Base-by-base conservation (phyloP, 1,140 invertebrate genomes). In the Druon quercuslanigerum region DNA sequence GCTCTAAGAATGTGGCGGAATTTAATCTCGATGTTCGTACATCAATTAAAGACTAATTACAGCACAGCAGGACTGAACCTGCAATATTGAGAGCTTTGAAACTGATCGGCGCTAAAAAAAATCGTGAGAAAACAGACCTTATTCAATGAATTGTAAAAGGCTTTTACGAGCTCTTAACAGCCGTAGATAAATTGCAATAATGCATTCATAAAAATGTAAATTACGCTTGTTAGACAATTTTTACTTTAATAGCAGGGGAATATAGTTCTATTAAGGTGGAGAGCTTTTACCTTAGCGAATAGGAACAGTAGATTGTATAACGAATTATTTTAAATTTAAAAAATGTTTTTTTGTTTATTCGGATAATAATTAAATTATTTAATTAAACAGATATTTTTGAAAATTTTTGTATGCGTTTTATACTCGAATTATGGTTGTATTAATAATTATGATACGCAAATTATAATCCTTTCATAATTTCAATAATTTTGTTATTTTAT, bases 1-100 rank as follows among this genome's bases (percentile, higher is more conserved):
- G 57, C 5, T 60, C 20, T 25, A 9, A 66, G n/a, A 1, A 40
- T 40, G 14, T 60, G 17, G n/a, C n/a, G 0, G 57, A 16, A 66
- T 66, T 66, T 66, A 66, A 66, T 66, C 20, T 66, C 25, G 56
- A 20, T 57, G 19, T 25, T 57, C 25, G 40, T 66, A 33, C 25
- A 66, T 66, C 14, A 66, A 66, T 66, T 66, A 46, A 57, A 40
- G 25, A 66, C 14, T n/a, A 40, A 66, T 66, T 66, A 66, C 25
- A 40, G 14, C 33, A 66, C 9, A 13, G 13, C 7, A 57, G 5
- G 40, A 66, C n/a, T 66, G 9, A 6, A 46, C 33, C n/a, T 66
- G 25, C 40, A 66, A 40, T 66, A 33, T 46, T 66, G 9, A 8
- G 20, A 66, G 25, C 40, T 46, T 46, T 46, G 8, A 46, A 46